Base-by-base conservation (phyloP, 2,888 invertebrate species). In the Cerastis rubricosa region DNA sequence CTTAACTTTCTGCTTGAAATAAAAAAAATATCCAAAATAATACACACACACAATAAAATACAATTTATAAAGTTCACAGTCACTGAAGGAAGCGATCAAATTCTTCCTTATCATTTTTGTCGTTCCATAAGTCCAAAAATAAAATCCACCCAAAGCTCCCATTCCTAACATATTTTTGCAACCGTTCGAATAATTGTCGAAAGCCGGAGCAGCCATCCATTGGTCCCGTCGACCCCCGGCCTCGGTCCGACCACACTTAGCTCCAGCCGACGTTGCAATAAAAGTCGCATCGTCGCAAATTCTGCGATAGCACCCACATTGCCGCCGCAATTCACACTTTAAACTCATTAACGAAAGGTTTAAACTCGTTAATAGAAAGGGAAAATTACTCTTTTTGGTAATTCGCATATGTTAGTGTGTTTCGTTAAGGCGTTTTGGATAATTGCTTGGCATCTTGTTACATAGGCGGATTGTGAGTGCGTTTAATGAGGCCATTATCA, bases 211-310 rank as follows among this genome's bases (percentile, higher is more conserved):
- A 76, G 47, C 59, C 54, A 83, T 59, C 65, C 59, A 74, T 86
- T 83, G 79, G 49, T 22, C 49, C 43, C 45, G 51, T 6, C 22
- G 64, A 59, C 64, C 73, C 22, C 8, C 14, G 8, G 64, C 45
- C 69, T 74, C 64, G 43, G 75, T 45, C 61, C 54, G 65, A 70
- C 79, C 76, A 72, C 76, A 88, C 78, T 87, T 83, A 88, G 77
- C 76, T 61, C 74, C 70, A 83, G 85, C 83, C 80, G 78, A 80
- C 77, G 80, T 61, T 76, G 80, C 85, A 76, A 84, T 87, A 87
- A 87, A 87, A 87, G 61, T 81, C 76, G 70, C 77, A 71, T 80
- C 75, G 79, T 54, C 66, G 70, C 79, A 77, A 86, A 86, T 68
- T 76, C 74, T 81, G 35, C 63, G 75, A 78, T 83, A 74, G 84